phyloP scores from a whole-genome alignment of 2,113 vertebrate genomes.

The Lepisosteus oculatus region DNA sequence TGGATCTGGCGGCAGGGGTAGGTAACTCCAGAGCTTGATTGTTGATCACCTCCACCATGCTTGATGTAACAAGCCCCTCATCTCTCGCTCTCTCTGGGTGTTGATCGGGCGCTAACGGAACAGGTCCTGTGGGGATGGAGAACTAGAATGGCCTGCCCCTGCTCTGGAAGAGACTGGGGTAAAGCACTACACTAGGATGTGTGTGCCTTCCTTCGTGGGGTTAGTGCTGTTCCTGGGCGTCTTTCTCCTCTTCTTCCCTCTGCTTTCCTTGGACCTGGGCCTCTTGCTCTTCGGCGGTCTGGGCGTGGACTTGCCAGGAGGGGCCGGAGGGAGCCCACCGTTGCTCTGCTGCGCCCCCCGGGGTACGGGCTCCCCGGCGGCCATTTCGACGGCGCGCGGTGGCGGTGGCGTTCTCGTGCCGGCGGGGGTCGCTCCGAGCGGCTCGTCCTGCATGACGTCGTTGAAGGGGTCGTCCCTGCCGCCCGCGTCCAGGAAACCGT shows the following conservation, averaged over 20 bases:
- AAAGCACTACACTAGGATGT: too few species aligned
- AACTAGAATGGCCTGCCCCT: too few species aligned
- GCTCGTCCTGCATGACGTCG: slow-evolving; percentile 60
- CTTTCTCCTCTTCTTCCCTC: slow-evolving; percentile 45
- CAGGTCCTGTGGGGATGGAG: too few species aligned
- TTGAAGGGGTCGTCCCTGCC: slow-evolving; percentile 55
- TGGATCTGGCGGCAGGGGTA: too few species aligned
- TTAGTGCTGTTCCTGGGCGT: too few species aligned
- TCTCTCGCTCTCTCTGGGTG: too few species aligned
- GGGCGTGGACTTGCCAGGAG: slow-evolving; percentile 31
- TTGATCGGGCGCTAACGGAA: too few species aligned
- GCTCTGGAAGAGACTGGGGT: too few species aligned
- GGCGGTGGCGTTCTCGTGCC: not conserved
- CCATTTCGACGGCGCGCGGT: not conserved
- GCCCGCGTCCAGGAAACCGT: slow-evolving; percentile 34
- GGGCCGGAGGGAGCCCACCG: not conserved
- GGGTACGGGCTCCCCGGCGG: not conserved
- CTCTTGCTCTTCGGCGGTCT: slow-evolving; percentile 35
- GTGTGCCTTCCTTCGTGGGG: too few species aligned
- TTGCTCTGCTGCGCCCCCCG: slow-evolving; percentile 19
- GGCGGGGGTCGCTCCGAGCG: slow-evolving; percentile 19
- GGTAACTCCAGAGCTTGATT: too few species aligned
- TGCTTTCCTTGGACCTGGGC: slow-evolving; percentile 35
- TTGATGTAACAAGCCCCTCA: too few species aligned
- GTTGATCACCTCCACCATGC: too few species aligned